A percentile compares a stretch with the other conserved stretches of the same genome.
These are phyloP conservation scores for Hydraecia micacea DNA, from an alignment of 2,888 invertebrate species.

Conservation along the genomic window DNA sequence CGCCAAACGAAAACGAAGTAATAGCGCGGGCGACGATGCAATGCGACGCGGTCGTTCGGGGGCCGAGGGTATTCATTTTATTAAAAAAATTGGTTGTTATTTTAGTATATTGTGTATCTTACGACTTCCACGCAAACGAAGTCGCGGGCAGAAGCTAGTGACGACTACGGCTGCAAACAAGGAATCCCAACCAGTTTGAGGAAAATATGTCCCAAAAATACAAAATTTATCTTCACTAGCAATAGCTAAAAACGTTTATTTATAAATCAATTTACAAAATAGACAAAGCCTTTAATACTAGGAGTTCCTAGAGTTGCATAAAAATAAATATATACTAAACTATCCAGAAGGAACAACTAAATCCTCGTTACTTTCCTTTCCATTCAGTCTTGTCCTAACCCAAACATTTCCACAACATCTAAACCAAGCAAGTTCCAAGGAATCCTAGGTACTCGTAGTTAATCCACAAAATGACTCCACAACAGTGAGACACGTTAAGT, in stretches of 20 bases:
- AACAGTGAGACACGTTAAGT: conserved; percentile 68
- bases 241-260: neutral
- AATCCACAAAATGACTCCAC: conserved; percentile 65
- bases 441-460: conserved; percentile 56
- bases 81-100: neutral
- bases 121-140: no score
- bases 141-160: neutral
- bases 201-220: neutral
- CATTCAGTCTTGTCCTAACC: neutral
- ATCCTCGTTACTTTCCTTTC: neutral
- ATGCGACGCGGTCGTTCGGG: neutral
- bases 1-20: no score
- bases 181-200: neutral
- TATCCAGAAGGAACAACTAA: neutral
- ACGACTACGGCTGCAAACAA: neutral
- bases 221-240: neutral
- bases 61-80: neutral
- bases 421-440: conserved; percentile 32
- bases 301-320: neutral
- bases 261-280: neutral
- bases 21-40: neutral
- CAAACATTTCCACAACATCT: conserved; percentile 13
- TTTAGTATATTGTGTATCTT: no score
- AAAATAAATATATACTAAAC: neutral
- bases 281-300: neutral